Evolutionary conservation across 1,140 invertebrate genomes (phyloP).

Genomic region (Drosophila cardini): DNA sequence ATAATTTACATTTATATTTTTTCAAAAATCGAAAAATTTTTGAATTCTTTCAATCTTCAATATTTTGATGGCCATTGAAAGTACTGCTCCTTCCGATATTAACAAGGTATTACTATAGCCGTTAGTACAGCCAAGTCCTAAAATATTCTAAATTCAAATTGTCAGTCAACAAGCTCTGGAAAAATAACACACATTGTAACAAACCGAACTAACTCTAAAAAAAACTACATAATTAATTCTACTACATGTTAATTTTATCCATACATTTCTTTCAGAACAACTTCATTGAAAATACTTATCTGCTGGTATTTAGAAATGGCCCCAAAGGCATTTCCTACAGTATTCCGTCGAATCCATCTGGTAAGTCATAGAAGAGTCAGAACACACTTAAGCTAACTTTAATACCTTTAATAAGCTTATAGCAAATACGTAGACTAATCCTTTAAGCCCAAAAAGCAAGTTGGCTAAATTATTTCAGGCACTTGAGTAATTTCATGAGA

Average conservation of each 20-base stretch:
- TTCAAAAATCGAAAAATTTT: too few species aligned
- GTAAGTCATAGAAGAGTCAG: not conserved
- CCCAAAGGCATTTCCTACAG: not conserved
- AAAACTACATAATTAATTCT: not conserved
- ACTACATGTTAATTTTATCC: not conserved
- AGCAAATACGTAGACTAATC: conserved; percentile 6
- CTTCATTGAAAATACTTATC: not conserved
- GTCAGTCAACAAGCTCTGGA: too few species aligned
- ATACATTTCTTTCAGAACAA: not conserved
- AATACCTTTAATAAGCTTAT: conserved; percentile 17
- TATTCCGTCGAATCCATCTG: not conserved
- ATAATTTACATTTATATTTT: too few species aligned
- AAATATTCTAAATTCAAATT: too few species aligned
- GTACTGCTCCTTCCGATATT: too few species aligned
- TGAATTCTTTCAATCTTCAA: too few species aligned
- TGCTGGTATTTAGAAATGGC: too few species aligned
- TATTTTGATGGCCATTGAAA: too few species aligned
- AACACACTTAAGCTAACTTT: not conserved
- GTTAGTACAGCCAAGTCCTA: too few species aligned
- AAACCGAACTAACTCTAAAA: too few species aligned
- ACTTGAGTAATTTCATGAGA: conserved; percentile 17
- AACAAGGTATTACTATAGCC: too few species aligned
- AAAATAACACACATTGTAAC: too few species aligned
- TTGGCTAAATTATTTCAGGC: conserved; percentile 1
- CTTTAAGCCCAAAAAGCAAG: not conserved